A percentile compares a stretch with the other conserved stretches of the same genome.
phyloP scores from a whole-genome alignment of 1,140 invertebrate species.

The Eumaeus atala region DNA sequence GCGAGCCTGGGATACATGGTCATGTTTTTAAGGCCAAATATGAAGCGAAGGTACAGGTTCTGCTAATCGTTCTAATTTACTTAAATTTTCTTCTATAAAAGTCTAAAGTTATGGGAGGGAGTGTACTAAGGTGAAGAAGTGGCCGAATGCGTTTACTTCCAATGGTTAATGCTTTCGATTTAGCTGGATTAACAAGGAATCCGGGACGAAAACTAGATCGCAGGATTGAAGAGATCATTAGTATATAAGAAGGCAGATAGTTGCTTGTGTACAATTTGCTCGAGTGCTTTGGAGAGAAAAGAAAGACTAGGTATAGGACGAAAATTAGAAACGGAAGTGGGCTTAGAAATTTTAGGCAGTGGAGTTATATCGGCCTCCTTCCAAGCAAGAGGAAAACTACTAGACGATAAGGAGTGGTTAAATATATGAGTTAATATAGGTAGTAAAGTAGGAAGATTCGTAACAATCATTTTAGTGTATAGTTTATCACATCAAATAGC shows the following conservation, averaged over 20 bases:
- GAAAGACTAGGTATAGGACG: background rate
- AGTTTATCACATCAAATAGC: constrained; percentile 11
- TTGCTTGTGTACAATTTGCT: constrained; percentile 6
- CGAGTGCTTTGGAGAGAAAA: constrained; percentile 16
- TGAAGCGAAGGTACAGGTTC: background rate
- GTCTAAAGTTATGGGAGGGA: background rate
- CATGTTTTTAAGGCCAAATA: background rate
- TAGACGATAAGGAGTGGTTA: constrained; percentile 11
- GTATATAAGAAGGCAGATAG: no score
- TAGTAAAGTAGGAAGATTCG: constrained; percentile 14
- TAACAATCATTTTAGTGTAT: constrained; percentile 9
- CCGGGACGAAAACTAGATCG: background rate
- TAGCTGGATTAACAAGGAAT: background rate
- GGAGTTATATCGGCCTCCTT: constrained; percentile 12
- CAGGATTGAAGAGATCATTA: no score
- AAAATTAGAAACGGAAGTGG: constrained; percentile 4
- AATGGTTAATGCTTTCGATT: background rate
- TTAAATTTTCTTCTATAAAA: background rate
- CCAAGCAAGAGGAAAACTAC: constrained; percentile 8
- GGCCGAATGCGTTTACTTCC: background rate
- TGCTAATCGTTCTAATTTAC: background rate
- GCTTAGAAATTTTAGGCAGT: constrained; percentile 12
- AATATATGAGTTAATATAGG: constrained; percentile 15
- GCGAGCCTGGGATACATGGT: constrained; percentile 1
- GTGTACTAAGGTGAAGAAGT: background rate